These are phyloP conservation scores for Ophion ellenae DNA, from an alignment of 2,888 invertebrate species.

Conservation along the genomic window DNA sequence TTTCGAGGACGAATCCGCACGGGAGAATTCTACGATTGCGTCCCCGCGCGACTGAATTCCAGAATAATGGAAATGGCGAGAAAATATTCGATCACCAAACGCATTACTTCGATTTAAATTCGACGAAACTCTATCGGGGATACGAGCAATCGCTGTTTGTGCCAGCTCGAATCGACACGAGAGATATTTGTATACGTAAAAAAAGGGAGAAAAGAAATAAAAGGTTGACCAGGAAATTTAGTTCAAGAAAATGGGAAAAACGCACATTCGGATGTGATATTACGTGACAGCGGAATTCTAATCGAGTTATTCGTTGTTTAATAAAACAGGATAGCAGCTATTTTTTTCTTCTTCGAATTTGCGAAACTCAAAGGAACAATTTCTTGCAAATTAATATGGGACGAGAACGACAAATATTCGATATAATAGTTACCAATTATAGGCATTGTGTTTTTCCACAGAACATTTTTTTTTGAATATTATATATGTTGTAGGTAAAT, in stretches of 20 bases:
- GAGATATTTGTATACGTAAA: constrained; percentile 7
- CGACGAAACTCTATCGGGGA: constrained; percentile 35
- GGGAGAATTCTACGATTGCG: background rate
- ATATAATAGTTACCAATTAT: no score
- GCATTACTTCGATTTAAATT: constrained; percentile 52
- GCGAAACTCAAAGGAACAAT: background rate
- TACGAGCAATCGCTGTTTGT: constrained; percentile 3
- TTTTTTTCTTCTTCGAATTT: background rate
- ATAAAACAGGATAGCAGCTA: background rate
- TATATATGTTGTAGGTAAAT: background rate
- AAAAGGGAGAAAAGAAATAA: background rate
- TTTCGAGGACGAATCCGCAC: constrained; percentile 24
- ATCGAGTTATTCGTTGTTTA: constrained; percentile 1
- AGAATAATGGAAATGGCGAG: constrained; percentile 18
- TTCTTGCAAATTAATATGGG: background rate
- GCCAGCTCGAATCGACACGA: constrained; percentile 6
- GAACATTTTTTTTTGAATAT: no score
- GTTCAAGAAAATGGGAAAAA: background rate
- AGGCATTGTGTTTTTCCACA: no score
- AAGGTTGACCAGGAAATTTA: background rate
- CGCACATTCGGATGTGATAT: background rate
- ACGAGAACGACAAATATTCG: no score
- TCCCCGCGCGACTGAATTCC: background rate
- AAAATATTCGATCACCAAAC: constrained; percentile 39
- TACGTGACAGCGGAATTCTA: background rate